Percentiles rank a stretch among this genome's conserved stretches.
Evolutionary conservation across 2,113 vertebrate genomes (phyloP).

Genomic region (Silurus asotus): DNA sequence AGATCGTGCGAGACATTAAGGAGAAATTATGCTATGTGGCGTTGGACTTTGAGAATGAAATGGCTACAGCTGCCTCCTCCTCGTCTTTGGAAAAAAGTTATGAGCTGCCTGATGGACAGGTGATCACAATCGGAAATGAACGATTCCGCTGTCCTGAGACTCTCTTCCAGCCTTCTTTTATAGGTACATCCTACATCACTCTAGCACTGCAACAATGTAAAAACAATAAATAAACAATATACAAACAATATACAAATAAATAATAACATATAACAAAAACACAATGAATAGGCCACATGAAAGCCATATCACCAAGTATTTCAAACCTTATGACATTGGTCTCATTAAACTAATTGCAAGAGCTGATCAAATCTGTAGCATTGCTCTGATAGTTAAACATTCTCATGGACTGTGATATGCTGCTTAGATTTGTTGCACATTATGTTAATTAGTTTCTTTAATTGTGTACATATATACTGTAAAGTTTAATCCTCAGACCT

Average conservation of each 20-base stretch:
- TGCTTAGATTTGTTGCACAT: neutral
- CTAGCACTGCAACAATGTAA: neutral
- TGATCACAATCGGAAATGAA: slow-evolving; percentile 95
- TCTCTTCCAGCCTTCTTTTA: slow-evolving; percentile 94
- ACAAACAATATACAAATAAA: neutral
- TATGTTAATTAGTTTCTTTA: neutral
- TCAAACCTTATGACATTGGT: neutral
- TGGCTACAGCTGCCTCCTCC: slow-evolving; percentile 94
- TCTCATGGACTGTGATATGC: neutral
- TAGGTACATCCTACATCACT: slow-evolving; percentile 52
- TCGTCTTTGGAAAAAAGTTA: slow-evolving; percentile 96
- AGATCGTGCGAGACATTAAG: slow-evolving; percentile 95
- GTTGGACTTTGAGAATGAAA: slow-evolving; percentile 96
- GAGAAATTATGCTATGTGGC: slow-evolving; percentile 94
- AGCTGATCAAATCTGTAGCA: neutral
- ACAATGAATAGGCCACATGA: neutral
- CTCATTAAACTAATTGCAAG: neutral
- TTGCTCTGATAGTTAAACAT: neutral
- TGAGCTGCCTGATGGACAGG: slow-evolving; percentile 91
- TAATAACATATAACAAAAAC: neutral
- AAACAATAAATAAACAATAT: too few relatives aligned
- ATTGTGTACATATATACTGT: neutral
- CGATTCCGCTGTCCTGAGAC: slow-evolving; percentile 96
- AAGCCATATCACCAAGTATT: neutral
- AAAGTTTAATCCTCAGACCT: neutral